A percentile compares a stretch with the other conserved stretches of the same genome.
phyloP scores from a whole-genome alignment of 2,797 vertebrate species.

The Buceros bicornis region DNA sequence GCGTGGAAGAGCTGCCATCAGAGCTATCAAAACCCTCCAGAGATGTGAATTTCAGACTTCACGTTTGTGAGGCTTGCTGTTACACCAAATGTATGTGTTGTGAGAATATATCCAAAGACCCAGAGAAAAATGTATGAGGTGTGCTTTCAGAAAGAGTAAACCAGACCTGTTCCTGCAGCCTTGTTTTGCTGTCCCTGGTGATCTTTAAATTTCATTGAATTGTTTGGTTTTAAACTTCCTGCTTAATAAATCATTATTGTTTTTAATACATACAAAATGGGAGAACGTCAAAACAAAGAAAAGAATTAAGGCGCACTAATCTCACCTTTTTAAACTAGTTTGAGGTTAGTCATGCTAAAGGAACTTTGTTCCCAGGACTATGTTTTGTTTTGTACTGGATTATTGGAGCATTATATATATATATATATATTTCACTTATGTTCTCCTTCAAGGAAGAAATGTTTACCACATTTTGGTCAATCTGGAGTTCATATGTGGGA shows the following conservation, averaged over 20 bases:
- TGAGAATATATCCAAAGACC: neutral
- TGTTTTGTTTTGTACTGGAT: neutral
- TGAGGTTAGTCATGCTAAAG: neutral
- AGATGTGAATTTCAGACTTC: neutral
- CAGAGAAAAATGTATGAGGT: neutral
- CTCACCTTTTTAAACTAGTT: neutral
- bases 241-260: neutral
- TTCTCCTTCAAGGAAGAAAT: neutral
- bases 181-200: neutral
- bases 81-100: neutral
- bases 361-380: neutral
- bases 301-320: neutral
- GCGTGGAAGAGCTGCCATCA: neutral
- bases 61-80: neutral
- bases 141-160: neutral
- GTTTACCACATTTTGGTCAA: neutral
- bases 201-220: neutral
- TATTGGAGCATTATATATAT: neutral
- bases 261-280: neutral
- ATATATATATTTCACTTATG: neutral
- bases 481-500: neutral
- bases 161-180: neutral
- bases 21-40: neutral
- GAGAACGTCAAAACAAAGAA: neutral
- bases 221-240: conserved; percentile 31